These are phyloP conservation scores for Pteronura brasiliensis DNA, from an alignment of 2,113 vertebrate genomes.

Conservation along the genomic window DNA sequence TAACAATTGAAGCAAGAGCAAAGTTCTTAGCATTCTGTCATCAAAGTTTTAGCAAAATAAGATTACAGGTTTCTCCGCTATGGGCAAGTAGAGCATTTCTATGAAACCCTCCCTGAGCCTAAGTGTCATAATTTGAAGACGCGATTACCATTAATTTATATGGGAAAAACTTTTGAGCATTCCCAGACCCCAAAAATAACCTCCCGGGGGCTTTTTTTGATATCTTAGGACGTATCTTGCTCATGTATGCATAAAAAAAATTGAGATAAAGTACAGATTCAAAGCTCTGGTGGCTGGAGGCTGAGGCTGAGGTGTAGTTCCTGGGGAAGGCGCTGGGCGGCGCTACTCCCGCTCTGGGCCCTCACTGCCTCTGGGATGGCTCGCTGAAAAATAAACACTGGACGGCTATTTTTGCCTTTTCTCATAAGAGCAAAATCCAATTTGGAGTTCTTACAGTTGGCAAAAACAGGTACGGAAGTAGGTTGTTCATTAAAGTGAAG, in stretches of 20 bases:
- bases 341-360: neutral
- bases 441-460: neutral
- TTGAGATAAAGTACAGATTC: neutral
- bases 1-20: neutral
- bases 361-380: neutral
- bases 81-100: neutral
- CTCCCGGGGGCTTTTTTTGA: neutral
- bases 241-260: neutral
- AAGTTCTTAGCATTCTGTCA: neutral
- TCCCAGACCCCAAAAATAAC: neutral
- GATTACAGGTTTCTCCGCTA: neutral
- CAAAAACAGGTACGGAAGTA: neutral
- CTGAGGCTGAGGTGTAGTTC: neutral
- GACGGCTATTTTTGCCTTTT: neutral
- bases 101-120: neutral
- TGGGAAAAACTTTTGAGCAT: neutral
- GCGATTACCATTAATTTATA: neutral
- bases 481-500: neutral
- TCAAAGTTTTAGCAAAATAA: neutral
- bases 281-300: neutral
- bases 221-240: neutral
- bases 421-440: neutral
- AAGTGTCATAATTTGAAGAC: neutral
- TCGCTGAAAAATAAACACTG: neutral
- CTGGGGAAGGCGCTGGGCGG: neutral